Base-by-base conservation (phyloP, 2,113 vertebrate genomes). In the Microtus oregoni region DNA sequence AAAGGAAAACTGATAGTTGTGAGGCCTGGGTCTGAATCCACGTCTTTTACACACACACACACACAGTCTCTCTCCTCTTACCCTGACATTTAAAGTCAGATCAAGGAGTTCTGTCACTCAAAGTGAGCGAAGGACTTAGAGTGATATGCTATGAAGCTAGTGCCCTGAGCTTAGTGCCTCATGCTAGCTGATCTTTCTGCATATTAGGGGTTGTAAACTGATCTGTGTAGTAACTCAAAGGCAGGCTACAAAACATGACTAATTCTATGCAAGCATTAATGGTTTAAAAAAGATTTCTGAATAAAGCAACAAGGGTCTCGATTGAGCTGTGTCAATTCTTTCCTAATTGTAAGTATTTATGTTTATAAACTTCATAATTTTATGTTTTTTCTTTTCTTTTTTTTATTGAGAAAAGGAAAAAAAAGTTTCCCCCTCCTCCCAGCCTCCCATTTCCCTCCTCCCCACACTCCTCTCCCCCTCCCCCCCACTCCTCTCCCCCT, bases 211-310 rank as follows among this genome's bases (percentile, higher is more conserved):
- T 52, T 92, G 14, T 1, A 2, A 11, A 68, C 55, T 20, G 0
- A 81, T n/a, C 75, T 55, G 24, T 70, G 22, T 38, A 81, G 63
- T 65, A 24, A 72, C 93, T 32, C 30, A 65, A 93, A 95, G 22
- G 26, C 77, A 77, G 50, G 35, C 35, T 75, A 7, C 76, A 79
- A 50, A 92, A 58, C 7, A 70, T 30, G 17, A 92, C 92, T 61
- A 22, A 94, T 81, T 96, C 79, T 44, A 72, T 70, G 52, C 24
- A 81, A 96, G 47, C 68, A 72, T 83, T 72, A 95, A 44, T 86
- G 32, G 58, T 28, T 28, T 79, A 35, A 92, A 88, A 82, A 35
- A 91, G 28, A 52, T 76, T 19, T 17, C 68, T 92, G 63, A 68
- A 92, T 65, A 75, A 83, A 90, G 22, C 13, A 52, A 58, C 5